Evolutionary conservation across 2,113 vertebrate genomes (phyloP).

Genomic region (Saiga tatarica): DNA sequence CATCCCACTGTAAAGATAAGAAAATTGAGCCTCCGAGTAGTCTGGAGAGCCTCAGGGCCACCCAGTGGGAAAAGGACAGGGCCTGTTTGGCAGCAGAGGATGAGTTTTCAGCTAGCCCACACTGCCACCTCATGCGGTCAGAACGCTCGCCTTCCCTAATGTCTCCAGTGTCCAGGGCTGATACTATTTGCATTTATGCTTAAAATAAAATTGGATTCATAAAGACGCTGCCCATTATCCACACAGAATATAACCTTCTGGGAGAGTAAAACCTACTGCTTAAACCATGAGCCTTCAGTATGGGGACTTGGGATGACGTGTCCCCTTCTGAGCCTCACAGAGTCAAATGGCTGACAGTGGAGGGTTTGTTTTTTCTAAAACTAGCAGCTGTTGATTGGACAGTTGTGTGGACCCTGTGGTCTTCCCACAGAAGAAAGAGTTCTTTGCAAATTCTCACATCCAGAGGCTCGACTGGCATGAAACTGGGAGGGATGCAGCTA

Average conservation of each 20-base stretch:
- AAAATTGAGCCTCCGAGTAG: not conserved
- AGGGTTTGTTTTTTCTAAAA: not conserved
- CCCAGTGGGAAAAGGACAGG: not conserved
- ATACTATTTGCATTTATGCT: not conserved
- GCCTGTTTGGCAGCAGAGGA: not conserved
- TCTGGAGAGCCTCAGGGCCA: not conserved
- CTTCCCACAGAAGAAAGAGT: not conserved
- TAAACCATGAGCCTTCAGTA: not conserved
- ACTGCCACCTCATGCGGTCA: not conserved
- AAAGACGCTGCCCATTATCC: not conserved
- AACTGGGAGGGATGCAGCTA: not conserved
- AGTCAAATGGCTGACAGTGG: not conserved
- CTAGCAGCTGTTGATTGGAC: not conserved
- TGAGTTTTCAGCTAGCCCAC: not conserved
- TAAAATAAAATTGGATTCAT: not conserved
- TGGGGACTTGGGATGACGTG: not conserved
- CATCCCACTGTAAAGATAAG: not conserved
- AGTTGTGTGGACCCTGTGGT: not conserved
- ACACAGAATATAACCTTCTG: not conserved
- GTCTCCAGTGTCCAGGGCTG: not conserved
- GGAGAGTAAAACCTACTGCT: not conserved
- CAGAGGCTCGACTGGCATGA: not conserved
- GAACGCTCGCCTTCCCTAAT: not conserved
- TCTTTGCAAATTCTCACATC: not conserved
- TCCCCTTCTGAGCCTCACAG: not conserved